Evolutionary conservation across 2,113 vertebrate species (phyloP).

Genomic region (Hemichromis elongatus): DNA sequence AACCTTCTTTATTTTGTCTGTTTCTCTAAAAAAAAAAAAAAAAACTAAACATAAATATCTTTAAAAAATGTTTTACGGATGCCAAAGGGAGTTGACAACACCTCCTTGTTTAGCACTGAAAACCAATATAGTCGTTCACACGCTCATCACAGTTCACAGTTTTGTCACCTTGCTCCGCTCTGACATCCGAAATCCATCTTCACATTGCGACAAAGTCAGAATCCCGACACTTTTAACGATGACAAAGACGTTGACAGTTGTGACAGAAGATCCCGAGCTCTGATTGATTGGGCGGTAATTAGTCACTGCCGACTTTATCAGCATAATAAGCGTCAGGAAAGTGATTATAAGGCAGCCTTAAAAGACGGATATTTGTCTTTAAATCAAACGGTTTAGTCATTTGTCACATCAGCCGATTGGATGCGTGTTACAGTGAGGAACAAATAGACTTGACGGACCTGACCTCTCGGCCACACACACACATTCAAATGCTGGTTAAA

Average conservation of each 20-base stretch:
- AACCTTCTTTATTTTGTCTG: neutral
- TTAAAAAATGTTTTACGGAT: rapidly evolving
- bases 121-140: neutral
- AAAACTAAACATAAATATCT: neutral
- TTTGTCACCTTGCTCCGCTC: neutral
- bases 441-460: conserved; percentile 28
- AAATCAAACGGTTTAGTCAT: neutral
- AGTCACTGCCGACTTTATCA: conserved; percentile 7
- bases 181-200: conserved; percentile 12
- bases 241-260: conserved; percentile 26
- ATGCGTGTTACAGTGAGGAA: neutral
- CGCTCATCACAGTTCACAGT: neutral
- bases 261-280: conserved; percentile 26
- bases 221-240: conserved; percentile 18
- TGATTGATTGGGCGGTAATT: conserved; percentile 53
- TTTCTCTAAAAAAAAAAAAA: neutral
- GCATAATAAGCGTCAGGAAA: neutral
- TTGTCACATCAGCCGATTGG: neutral
- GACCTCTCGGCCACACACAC: conserved; percentile 56
- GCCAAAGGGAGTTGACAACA: neutral
- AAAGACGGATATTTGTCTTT: neutral
- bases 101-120: neutral
- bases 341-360: neutral
- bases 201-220: neutral
- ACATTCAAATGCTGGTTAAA: conserved; percentile 51